These are phyloP conservation scores for Heliornis fulica DNA, from an alignment of 2,113 vertebrate genomes.

Conservation along the genomic window DNA sequence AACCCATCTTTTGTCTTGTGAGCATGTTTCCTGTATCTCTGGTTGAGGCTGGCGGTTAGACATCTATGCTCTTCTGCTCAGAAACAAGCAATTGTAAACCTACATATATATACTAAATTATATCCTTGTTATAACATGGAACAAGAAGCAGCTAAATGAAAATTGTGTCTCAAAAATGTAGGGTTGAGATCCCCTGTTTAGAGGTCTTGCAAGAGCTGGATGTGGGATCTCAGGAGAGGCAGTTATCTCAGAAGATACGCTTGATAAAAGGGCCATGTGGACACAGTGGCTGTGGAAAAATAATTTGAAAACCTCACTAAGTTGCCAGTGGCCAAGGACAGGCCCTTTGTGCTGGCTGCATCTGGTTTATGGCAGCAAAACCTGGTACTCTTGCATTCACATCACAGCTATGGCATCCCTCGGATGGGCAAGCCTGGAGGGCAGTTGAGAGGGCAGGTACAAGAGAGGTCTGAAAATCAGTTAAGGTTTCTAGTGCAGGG, in stretches of 20 bases:
- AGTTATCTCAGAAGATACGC: not conserved
- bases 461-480: not conserved
- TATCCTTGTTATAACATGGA: not conserved
- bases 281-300: not conserved
- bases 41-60: not conserved
- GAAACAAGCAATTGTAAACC: not conserved
- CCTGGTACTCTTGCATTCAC: not conserved
- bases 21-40: not conserved
- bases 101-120: not conserved
- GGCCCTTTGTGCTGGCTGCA: not conserved
- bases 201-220: not conserved
- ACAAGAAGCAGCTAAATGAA: not conserved
- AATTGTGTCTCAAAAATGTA: not conserved
- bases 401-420: not conserved
- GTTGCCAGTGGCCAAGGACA: not conserved
- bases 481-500: not conserved
- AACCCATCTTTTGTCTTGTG: not conserved
- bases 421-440: not conserved
- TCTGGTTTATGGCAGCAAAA: not conserved
- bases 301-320: not conserved
- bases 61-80: accelerated
- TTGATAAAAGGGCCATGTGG: not conserved
- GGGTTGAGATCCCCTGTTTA: not conserved
- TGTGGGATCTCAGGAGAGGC: not conserved
- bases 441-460: too few species aligned